Percentiles rank a stretch among this genome's conserved stretches.
These are phyloP conservation scores for Crotalus adamanteus DNA, from an alignment of 2,797 vertebrate species.

Conservation along the genomic window DNA sequence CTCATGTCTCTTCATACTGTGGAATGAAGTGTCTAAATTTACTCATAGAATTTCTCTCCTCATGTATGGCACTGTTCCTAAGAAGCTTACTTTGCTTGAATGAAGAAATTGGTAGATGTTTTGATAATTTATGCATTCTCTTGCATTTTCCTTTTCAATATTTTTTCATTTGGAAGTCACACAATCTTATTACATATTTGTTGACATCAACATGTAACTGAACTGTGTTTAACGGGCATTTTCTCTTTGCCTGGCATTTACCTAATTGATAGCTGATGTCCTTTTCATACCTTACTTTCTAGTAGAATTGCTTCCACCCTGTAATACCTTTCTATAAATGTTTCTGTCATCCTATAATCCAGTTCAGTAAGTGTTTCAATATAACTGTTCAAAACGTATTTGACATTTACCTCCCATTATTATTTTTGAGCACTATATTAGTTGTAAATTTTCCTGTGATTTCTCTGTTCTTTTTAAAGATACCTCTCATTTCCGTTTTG, in stretches of 20 bases:
- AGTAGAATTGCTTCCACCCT: not conserved
- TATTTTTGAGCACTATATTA: not conserved
- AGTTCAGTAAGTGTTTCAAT: not conserved
- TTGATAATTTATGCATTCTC: not conserved
- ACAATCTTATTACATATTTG: not conserved
- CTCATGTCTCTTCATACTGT: not conserved
- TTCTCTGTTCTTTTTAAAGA: not conserved
- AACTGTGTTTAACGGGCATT: not conserved
- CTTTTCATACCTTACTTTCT: not conserved
- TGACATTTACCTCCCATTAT: not conserved
- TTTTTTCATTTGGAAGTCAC: not conserved
- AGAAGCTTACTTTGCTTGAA: not conserved
- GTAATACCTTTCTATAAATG: not conserved
- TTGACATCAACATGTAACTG: not conserved
- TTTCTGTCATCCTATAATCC: not conserved
- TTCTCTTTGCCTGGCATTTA: not conserved
- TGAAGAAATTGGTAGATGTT: not conserved
- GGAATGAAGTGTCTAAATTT: not conserved
- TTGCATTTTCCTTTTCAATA: not conserved
- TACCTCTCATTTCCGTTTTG: not conserved
- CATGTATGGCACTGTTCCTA: not conserved
- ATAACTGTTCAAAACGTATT: not conserved
- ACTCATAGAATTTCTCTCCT: not conserved
- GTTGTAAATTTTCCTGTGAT: not conserved
- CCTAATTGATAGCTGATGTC: not conserved